These are phyloP conservation scores for Amphimallon solstitiale DNA, from an alignment of 2,888 invertebrate genomes.

Conservation along the genomic window DNA sequence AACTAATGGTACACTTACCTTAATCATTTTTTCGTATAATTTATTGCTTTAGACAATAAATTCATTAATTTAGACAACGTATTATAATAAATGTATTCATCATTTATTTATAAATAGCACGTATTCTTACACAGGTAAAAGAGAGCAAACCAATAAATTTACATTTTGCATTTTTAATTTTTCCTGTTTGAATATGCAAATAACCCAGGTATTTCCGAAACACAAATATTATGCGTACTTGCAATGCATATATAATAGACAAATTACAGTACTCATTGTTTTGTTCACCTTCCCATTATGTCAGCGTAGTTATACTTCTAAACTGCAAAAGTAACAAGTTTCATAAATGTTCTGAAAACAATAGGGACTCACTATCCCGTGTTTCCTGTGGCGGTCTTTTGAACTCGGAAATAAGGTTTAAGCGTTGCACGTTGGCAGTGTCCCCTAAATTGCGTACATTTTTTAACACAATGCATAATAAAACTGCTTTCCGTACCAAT, in stretches of 20 bases:
- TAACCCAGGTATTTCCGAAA: neutral
- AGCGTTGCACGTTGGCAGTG: constrained; percentile 25
- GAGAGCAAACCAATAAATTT: no score
- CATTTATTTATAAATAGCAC: no score
- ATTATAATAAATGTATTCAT: no score
- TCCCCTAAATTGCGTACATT: constrained; percentile 29
- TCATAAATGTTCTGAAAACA: constrained; percentile 37
- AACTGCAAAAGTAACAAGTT: constrained; percentile 11
- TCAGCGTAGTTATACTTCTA: neutral
- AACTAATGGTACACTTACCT: no score
- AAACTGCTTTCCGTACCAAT: constrained; percentile 40
- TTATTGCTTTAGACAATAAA: no score
- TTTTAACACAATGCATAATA: constrained; percentile 36
- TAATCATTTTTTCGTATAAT: no score
- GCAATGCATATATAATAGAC: constrained; percentile 15
- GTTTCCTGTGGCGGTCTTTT: constrained; percentile 46
- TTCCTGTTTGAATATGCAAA: neutral
- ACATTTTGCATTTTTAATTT: no score
- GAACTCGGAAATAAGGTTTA: constrained; percentile 44
- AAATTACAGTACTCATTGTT: constrained; percentile 18
- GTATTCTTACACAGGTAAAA: no score
- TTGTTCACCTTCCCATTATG: constrained; percentile 1
- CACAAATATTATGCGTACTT: neutral
- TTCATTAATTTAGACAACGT: no score
- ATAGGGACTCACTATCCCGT: constrained; percentile 45